A percentile compares a stretch with the other conserved stretches of the same genome.
Conservation (phyloP, 2,113 vertebrate species). For the Pycnonotus jocosus region DNA sequence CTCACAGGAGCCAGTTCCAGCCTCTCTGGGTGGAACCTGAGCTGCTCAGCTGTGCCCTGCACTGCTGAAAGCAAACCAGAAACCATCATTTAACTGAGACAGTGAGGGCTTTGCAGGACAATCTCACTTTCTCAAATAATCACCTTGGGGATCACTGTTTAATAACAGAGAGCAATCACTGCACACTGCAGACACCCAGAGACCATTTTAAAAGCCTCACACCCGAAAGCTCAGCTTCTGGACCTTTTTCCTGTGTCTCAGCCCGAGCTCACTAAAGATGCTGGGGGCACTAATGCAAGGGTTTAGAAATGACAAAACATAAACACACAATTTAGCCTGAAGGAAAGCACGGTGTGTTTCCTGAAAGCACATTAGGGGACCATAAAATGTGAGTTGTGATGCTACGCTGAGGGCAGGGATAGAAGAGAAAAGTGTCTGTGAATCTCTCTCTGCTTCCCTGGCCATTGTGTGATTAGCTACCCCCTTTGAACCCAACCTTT, state of each 20-base stretch:
- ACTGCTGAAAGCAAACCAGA: neutral
- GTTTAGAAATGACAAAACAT: neutral
- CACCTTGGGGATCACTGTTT: neutral
- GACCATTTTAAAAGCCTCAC: neutral
- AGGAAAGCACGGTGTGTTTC: neutral
- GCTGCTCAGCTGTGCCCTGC: neutral
- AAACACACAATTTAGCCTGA: neutral
- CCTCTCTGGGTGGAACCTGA: neutral
- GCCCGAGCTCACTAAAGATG: neutral
- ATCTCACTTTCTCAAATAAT: neutral
- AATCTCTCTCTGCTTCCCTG: neutral
- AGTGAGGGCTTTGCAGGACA: neutral
- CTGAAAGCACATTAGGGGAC: neutral
- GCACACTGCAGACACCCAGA: neutral
- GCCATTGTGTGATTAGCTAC: neutral
- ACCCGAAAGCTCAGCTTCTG: neutral
- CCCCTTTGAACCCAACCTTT: neutral
- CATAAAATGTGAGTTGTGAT: neutral
- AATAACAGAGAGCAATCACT: neutral
- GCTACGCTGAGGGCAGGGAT: neutral
- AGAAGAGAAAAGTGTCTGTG: neutral
- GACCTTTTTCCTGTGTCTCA: neutral
- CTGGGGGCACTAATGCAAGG: neutral
- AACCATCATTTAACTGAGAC: rapidly evolving
- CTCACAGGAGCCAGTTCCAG: neutral